Evolutionary conservation across 2,113 vertebrate species (phyloP).

Genomic region (Cranoglanis bouderius): DNA sequence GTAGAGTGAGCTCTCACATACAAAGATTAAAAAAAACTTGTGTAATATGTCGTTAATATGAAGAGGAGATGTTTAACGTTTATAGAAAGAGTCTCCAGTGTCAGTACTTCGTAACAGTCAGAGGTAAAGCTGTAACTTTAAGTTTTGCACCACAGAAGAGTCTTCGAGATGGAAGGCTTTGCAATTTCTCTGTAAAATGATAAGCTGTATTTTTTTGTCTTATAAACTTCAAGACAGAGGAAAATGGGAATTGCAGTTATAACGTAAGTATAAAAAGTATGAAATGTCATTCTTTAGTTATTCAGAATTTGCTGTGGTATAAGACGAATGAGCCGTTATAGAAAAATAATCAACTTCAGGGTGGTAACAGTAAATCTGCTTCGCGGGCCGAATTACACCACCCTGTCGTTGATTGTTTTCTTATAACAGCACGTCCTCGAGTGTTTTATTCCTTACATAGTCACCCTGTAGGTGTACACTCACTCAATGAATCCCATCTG

Average conservation of each 20-base stretch:
- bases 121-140: background rate
- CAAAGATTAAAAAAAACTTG: background rate
- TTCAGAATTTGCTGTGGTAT: too few species aligned
- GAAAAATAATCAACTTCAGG: too few species aligned
- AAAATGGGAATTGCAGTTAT: background rate
- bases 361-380: background rate
- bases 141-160: background rate
- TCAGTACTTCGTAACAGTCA: background rate
- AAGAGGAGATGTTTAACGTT: background rate
- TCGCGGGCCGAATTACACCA: background rate
- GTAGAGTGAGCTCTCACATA: background rate
- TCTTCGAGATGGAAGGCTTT: background rate
- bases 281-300: background rate
- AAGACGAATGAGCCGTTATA: too few species aligned
- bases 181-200: background rate
- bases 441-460: background rate
- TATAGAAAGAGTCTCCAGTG: background rate
- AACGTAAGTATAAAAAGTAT: background rate
- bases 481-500: background rate
- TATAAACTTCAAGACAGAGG: background rate
- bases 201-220: background rate
- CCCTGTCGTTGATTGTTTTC: background rate
- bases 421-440: too few species aligned
- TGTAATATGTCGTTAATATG: background rate
- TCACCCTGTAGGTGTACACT: background rate